phyloP scores from a whole-genome alignment of 2,113 vertebrate species.

The Poicephalus gulielmi region DNA sequence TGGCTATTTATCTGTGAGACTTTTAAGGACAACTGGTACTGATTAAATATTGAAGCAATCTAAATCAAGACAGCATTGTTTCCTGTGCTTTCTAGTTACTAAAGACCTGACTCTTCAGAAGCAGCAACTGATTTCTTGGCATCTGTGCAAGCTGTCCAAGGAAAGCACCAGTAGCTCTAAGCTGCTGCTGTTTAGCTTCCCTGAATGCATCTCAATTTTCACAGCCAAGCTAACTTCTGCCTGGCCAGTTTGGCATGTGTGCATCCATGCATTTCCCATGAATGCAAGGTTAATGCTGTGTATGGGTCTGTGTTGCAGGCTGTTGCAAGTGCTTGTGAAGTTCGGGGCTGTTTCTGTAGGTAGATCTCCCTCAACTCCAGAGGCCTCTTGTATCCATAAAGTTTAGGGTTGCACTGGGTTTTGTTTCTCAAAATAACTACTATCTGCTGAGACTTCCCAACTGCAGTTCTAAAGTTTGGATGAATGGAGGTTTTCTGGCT shows the following conservation, averaged over 20 bases:
- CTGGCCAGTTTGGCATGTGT: not conserved
- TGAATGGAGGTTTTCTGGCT: not conserved
- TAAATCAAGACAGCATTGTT: not conserved
- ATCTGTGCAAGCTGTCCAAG: not conserved
- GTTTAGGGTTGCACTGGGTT: not conserved
- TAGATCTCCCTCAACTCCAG: not conserved
- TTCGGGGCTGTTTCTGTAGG: not conserved
- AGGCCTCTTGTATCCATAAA: not conserved
- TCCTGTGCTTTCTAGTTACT: not conserved
- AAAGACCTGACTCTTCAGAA: not conserved
- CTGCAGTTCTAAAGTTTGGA: not conserved
- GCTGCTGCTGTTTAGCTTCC: not conserved
- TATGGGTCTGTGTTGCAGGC: accelerated
- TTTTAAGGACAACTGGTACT: not conserved
- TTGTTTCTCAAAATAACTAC: not conserved
- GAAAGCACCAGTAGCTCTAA: not conserved
- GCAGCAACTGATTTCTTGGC: not conserved
- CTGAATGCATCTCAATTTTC: not conserved
- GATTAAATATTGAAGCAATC: not conserved
- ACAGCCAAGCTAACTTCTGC: not conserved
- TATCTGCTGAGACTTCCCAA: not conserved
- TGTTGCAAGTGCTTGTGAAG: not conserved
- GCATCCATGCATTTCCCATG: not conserved
- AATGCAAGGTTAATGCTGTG: not conserved
- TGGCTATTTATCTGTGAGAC: not conserved